These are phyloP conservation scores for Cherax destructor DNA, from an alignment of 1,140 invertebrate genomes.

Conservation along the genomic window DNA sequence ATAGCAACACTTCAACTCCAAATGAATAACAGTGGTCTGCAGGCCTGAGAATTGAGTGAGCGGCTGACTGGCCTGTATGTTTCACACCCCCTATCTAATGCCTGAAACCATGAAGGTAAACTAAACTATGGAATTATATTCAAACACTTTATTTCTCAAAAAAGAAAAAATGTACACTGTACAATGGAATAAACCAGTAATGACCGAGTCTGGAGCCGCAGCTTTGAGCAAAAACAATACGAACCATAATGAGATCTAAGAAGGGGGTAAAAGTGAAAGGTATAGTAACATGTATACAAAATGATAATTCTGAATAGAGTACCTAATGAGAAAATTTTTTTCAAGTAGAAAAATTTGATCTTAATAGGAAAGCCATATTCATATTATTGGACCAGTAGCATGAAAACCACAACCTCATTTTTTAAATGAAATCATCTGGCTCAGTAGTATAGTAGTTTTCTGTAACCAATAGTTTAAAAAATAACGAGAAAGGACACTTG, in stretches of 20 bases:
- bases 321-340: background rate
- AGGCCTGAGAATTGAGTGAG: too few relatives aligned
- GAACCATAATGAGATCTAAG: constrained; percentile 40
- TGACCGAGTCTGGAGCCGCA: constrained; percentile 61
- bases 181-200: constrained; percentile 65
- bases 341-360: background rate
- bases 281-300: background rate
- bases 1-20: too few relatives aligned
- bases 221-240: constrained; percentile 65
- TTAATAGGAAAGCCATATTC: background rate
- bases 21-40: too few relatives aligned
- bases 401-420: background rate
- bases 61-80: too few relatives aligned
- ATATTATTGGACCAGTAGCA: background rate
- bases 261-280: background rate
- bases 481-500: too few relatives aligned
- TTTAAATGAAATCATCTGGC: too few relatives aligned
- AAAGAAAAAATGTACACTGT: constrained; percentile 61
- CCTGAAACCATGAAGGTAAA: background rate
- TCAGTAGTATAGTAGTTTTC: too few relatives aligned
- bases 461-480: too few relatives aligned
- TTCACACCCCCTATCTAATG: too few relatives aligned
- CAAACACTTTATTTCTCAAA: constrained; percentile 61
- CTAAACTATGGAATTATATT: background rate
- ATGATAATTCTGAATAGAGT: background rate